Evolutionary conservation across 1,140 invertebrate species (phyloP).

Genomic region (Macrocentrus cingulum): DNA sequence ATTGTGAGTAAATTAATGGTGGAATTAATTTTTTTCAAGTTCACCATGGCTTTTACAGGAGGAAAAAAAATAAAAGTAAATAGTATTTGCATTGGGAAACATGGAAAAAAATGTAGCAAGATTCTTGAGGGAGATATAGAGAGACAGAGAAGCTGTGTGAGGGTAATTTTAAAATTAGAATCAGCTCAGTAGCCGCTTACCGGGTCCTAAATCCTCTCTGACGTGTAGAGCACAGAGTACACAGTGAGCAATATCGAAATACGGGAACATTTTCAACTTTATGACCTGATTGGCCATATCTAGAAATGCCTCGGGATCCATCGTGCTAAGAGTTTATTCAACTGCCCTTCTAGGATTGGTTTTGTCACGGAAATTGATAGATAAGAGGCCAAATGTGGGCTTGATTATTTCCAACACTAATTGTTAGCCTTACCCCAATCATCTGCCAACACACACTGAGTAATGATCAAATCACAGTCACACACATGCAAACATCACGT

Average conservation of each 20-base stretch:
- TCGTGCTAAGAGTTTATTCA: conserved; percentile 33
- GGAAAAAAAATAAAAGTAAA: too few relatives aligned
- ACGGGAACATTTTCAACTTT: conserved; percentile 99
- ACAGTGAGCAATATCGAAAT: conserved; percentile 97
- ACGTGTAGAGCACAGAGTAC: conserved; percentile 88
- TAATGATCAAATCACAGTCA: too few relatives aligned
- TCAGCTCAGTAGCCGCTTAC: conserved; percentile 62
- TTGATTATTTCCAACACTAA: too few relatives aligned
- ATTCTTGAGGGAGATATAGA: background rate
- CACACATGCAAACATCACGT: too few relatives aligned
- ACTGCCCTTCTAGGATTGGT: background rate
- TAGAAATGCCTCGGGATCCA: conserved; percentile 94
- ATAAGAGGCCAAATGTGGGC: too few relatives aligned
- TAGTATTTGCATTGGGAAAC: too few relatives aligned
- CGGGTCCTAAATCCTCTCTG: conserved; percentile 90
- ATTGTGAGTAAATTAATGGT: too few relatives aligned
- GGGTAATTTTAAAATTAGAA: conserved; percentile 53
- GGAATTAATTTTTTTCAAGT: too few relatives aligned
- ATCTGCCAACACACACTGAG: conserved; percentile 1
- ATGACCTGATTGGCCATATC: conserved; percentile 98
- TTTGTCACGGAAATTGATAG: background rate
- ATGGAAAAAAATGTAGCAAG: background rate
- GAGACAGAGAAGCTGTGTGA: background rate
- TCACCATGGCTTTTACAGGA: too few relatives aligned
- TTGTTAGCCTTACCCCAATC: background rate